Percentiles rank a stretch among this genome's conserved stretches.
Conservation (phyloP, 2,888 invertebrate species). For the Lapara coniferarum region DNA sequence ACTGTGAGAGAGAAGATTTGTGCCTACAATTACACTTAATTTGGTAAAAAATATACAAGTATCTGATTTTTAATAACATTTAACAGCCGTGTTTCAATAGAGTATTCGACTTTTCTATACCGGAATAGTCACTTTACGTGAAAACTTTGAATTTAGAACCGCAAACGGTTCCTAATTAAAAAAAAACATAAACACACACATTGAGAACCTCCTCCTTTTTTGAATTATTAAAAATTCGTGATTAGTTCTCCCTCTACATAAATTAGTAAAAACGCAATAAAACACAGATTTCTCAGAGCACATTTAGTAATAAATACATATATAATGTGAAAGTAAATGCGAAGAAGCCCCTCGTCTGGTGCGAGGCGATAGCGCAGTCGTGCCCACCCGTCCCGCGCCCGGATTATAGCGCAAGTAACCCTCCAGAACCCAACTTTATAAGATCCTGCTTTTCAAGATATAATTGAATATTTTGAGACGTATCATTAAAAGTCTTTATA, state of each 20-base stretch:
- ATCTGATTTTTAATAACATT: too few relatives aligned
- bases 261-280: background rate
- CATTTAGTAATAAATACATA: constrained; percentile 26
- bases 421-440: constrained; percentile 54
- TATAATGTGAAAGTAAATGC: constrained; percentile 29
- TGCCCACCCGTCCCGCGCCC: constrained; percentile 56
- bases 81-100: too few relatives aligned
- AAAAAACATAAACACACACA: too few relatives aligned
- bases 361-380: constrained; percentile 64
- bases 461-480: background rate
- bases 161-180: too few relatives aligned
- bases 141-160: too few relatives aligned
- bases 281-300: background rate
- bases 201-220: too few relatives aligned
- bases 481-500: background rate
- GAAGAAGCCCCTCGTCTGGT: constrained; percentile 48
- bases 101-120: too few relatives aligned
- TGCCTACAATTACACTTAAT: too few relatives aligned
- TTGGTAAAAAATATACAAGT: too few relatives aligned
- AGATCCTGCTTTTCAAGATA: constrained; percentile 36
- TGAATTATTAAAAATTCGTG: too few relatives aligned
- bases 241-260: background rate
- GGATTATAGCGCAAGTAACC: constrained; percentile 66
- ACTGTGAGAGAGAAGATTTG: too few relatives aligned
- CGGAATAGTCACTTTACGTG: too few relatives aligned